Conservation (phyloP, 2,113 vertebrate genomes). For the Quiscalus mexicanus region DNA sequence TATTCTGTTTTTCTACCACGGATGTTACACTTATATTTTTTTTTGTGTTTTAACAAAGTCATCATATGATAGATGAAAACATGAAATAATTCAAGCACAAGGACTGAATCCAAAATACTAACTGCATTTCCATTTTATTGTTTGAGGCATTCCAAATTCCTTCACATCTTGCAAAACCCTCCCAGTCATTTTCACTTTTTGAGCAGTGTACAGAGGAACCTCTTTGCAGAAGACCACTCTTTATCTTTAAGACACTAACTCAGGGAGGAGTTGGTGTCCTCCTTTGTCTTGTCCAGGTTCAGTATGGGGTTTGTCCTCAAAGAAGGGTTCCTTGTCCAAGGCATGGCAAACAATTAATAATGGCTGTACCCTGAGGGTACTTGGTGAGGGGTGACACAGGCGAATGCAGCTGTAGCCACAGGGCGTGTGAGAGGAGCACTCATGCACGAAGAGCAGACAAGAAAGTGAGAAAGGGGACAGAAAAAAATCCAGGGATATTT, state of each 20-base stretch:
- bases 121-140: not conserved
- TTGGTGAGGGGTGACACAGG: not conserved
- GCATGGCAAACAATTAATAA: not conserved
- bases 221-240: not conserved
- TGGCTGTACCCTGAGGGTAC: not conserved
- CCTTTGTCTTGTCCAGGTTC: not conserved
- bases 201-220: not conserved
- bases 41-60: not conserved
- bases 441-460: not conserved
- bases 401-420: not conserved
- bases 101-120: not conserved
- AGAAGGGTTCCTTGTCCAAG: constrained; percentile 26
- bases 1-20: not conserved
- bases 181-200: not conserved
- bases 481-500: not conserved
- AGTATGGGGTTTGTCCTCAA: not conserved
- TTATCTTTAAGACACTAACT: not conserved
- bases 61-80: not conserved
- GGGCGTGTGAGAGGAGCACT: not conserved
- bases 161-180: not conserved
- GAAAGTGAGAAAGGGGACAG: not conserved
- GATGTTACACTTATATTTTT: not conserved
- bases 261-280: not conserved
- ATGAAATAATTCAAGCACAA: not conserved
- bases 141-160: not conserved